Evolutionary conservation across 2,113 vertebrate genomes (phyloP).

Genomic region (Notiomystis cincta): DNA sequence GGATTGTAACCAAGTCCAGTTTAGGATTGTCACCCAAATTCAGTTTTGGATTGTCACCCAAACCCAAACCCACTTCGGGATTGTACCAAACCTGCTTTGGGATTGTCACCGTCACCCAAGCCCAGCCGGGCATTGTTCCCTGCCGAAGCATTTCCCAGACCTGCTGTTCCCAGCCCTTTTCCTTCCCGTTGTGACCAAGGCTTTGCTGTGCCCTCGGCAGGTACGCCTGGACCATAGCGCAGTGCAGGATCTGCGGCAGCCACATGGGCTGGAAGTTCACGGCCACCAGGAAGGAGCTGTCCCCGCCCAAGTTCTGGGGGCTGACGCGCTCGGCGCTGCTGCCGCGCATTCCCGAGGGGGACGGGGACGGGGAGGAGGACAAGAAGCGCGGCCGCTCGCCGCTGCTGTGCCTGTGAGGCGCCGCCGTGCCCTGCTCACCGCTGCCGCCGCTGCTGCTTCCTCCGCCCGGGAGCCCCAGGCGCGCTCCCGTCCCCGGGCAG

Average conservation of each 20-base stretch:
- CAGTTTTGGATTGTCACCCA: too few species aligned
- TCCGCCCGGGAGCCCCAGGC: not conserved
- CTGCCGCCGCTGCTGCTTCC: constrained; percentile 12
- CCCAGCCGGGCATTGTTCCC: rapidly evolving
- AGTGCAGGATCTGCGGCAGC: constrained; percentile 87
- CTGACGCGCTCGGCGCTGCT: constrained; percentile 91
- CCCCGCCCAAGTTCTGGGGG: constrained; percentile 91
- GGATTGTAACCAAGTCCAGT: rapidly evolving
- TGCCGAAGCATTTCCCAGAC: rapidly evolving
- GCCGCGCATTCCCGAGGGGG: constrained; percentile 85
- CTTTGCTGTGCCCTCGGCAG: constrained; percentile 50
- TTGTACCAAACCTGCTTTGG: too few species aligned
- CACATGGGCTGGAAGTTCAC: constrained; percentile 99
- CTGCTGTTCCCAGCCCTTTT: too few species aligned
- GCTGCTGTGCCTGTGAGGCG: constrained; percentile 84
- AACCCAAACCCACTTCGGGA: rapidly evolving
- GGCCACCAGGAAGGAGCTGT: constrained; percentile 90
- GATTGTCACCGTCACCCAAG: too few species aligned
- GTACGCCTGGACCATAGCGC: constrained; percentile 95
- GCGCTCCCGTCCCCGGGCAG: rapidly evolving
- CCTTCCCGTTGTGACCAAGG: not conserved
- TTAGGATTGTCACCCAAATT: not conserved
- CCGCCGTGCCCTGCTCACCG: not conserved
- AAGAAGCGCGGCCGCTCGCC: constrained; percentile 76
- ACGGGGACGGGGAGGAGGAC: constrained; percentile 76